Percentiles rank a stretch among this genome's conserved stretches.
Evolutionary conservation across 1,140 invertebrate species (phyloP).

Genomic region (Sminthurides bifidus): DNA sequence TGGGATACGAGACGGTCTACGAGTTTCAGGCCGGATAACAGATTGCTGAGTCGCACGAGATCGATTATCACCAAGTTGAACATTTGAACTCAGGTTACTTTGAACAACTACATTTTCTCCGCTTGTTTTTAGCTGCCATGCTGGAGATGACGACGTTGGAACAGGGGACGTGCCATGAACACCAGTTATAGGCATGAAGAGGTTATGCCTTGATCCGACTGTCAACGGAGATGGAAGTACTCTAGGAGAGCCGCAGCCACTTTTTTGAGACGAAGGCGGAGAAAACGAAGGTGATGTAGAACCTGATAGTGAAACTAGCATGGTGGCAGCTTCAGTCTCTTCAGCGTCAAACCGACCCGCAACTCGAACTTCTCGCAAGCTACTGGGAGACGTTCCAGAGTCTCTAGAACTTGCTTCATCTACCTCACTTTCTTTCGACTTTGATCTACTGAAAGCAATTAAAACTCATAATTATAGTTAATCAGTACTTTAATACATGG

Average conservation of each 20-base stretch:
- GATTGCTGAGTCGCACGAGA: constrained; percentile 20
- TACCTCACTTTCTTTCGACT: constrained; percentile 50
- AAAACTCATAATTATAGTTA: background rate
- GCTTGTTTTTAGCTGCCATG: constrained; percentile 24
- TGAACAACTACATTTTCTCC: constrained; percentile 15
- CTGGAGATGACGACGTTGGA: constrained; percentile 34
- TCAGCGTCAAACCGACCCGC: constrained; percentile 74
- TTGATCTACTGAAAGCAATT: constrained; percentile 15
- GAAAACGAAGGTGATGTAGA: constrained; percentile 78
- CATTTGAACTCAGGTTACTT: background rate
- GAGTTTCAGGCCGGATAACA: constrained; percentile 34
- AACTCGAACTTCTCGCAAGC: constrained; percentile 52
- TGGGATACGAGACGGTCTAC: constrained; percentile 35
- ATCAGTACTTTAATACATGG: background rate
- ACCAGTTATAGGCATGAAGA: constrained; percentile 69
- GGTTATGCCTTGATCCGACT: constrained; percentile 54
- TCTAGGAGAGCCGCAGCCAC: constrained; percentile 42
- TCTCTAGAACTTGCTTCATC: constrained; percentile 73
- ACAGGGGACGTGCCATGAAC: constrained; percentile 35
- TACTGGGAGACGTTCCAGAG: constrained; percentile 55
- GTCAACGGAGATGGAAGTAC: constrained; percentile 52
- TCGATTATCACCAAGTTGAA: constrained; percentile 1
- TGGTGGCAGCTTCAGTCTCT: constrained; percentile 91
- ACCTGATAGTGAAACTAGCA: constrained; percentile 83
- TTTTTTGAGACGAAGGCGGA: constrained; percentile 50